Percentiles rank a stretch among this genome's conserved stretches.
Evolutionary conservation across 2,113 vertebrate species (phyloP).

Genomic region (Apodemus sylvaticus): DNA sequence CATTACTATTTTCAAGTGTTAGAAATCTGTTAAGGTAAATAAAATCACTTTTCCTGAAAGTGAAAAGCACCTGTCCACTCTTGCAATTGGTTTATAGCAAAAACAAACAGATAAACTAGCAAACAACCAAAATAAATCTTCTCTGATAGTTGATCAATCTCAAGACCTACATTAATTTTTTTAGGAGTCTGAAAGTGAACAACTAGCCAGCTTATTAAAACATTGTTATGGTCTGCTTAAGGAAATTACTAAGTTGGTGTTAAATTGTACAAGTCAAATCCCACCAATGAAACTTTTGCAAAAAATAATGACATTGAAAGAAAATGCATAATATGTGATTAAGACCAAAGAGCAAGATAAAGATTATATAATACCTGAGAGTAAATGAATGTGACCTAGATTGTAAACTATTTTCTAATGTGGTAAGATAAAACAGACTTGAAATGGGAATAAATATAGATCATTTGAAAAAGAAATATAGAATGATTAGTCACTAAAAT

Average conservation of each 20-base stretch:
- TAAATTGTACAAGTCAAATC: background rate
- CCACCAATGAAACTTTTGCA: background rate
- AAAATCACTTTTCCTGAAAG: background rate
- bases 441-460: background rate
- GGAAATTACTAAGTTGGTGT: background rate
- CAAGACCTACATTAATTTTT: background rate
- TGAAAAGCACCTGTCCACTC: background rate
- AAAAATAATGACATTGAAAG: background rate
- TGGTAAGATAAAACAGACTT: background rate
- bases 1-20: background rate
- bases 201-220: background rate
- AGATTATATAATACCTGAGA: background rate
- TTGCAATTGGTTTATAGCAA: background rate
- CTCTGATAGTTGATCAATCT: background rate
- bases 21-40: background rate
- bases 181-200: background rate
- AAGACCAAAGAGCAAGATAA: background rate
- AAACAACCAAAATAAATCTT: background rate
- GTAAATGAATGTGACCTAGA: background rate
- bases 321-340: no score
- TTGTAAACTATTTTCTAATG: background rate
- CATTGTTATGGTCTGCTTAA: background rate
- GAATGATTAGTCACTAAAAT: background rate
- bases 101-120: background rate
- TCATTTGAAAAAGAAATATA: background rate